A percentile compares a stretch with the other conserved stretches of the same genome.
Evolutionary conservation across 2,113 vertebrate species (phyloP).

Genomic region (Daubentonia madagascariensis): DNA sequence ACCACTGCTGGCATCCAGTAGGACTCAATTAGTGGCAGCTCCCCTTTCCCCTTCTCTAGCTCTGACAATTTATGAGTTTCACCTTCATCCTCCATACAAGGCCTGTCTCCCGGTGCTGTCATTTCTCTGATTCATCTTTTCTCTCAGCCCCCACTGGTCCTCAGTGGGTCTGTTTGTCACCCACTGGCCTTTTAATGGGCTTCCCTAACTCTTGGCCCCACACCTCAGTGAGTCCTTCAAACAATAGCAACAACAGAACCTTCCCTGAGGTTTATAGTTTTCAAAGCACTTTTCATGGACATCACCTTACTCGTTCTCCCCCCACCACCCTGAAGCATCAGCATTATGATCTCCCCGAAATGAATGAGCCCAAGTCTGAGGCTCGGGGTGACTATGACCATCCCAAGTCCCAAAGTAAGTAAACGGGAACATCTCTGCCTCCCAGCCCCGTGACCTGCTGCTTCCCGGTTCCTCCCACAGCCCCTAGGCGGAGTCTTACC

Average conservation of each 20-base stretch:
- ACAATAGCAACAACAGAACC: neutral
- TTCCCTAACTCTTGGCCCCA: neutral
- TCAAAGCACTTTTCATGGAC: neutral
- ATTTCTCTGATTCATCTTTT: neutral
- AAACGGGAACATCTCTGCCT: neutral
- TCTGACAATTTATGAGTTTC: neutral
- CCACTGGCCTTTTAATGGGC: fast-evolving
- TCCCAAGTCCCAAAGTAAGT: neutral
- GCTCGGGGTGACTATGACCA: neutral
- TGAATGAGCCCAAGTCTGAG: neutral
- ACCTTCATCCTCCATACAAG: neutral
- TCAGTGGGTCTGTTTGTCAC: neutral
- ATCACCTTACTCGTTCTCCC: neutral
- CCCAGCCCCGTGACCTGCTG: neutral
- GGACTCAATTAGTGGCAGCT: neutral
- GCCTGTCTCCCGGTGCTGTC: neutral
- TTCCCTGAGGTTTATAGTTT: neutral
- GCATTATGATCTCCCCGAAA: neutral
- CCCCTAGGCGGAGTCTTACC: neutral
- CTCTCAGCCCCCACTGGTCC: neutral
- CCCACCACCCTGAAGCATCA: neutral
- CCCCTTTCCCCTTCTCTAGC: neutral
- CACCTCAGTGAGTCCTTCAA: neutral
- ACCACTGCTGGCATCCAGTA: neutral
- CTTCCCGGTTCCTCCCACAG: neutral